These are phyloP conservation scores for Orius insidiosus DNA, from an alignment of 1,140 invertebrate species.

Conservation along the genomic window DNA sequence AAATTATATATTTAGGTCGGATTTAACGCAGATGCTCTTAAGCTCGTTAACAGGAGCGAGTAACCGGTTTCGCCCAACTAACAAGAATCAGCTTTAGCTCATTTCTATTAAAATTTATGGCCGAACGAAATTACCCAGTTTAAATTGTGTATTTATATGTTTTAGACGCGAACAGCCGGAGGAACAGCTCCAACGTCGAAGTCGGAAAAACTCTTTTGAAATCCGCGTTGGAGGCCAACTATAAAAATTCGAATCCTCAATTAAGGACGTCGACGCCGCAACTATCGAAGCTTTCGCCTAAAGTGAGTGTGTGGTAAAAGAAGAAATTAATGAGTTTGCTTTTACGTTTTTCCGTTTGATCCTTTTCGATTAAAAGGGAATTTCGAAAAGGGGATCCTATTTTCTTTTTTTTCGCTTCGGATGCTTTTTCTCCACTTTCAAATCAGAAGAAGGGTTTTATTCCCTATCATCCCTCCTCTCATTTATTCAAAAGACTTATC, in stretches of 20 bases:
- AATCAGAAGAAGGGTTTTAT: background rate
- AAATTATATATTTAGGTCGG: too few species aligned
- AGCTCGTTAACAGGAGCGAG: background rate
- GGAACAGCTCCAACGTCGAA: constrained; percentile 17
- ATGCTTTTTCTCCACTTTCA: background rate
- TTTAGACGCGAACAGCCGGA: constrained; percentile 15
- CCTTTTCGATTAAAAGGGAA: background rate
- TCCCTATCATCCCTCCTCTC: background rate
- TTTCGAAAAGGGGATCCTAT: background rate
- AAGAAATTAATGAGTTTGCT: background rate
- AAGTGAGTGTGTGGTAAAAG: background rate
- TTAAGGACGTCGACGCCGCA: constrained; percentile 14
- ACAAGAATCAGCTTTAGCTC: background rate
- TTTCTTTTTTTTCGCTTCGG: background rate
- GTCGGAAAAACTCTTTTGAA: constrained; percentile 15
- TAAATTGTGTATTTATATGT: background rate
- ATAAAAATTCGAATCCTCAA: constrained; percentile 19
- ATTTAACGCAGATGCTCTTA: constrained; percentile 1
- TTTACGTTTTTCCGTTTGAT: background rate
- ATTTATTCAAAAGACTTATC: background rate
- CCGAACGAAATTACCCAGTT: too few species aligned
- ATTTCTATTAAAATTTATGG: background rate
- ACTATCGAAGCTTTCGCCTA: constrained; percentile 7
- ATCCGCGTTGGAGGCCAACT: constrained; percentile 16
- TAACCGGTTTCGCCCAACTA: background rate